phyloP scores from a whole-genome alignment of 2,797 vertebrate genomes.

The Parauchenoglanis punctatus region DNA sequence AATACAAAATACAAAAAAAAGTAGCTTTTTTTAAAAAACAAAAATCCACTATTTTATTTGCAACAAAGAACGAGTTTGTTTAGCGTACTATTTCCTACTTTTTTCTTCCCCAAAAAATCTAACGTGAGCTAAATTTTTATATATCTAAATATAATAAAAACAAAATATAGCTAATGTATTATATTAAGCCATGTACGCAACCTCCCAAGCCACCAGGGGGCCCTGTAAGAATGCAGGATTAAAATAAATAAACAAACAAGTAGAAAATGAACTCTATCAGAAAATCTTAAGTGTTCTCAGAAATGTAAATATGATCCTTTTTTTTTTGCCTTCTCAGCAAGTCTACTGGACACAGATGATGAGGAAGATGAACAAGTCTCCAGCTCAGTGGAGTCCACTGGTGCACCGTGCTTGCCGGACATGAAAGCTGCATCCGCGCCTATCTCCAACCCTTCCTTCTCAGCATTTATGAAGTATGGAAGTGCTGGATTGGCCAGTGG shows the following conservation, averaged over 20 bases:
- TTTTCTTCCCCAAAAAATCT: background rate
- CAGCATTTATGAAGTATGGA: slow-evolving; percentile 50
- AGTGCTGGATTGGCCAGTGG: background rate
- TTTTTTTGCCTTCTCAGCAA: background rate
- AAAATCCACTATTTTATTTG: background rate
- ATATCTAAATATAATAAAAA: background rate
- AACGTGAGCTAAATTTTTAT: background rate
- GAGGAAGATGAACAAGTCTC: slow-evolving; percentile 51
- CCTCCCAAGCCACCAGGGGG: background rate
- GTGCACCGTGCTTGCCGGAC: background rate
- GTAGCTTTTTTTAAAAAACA: background rate
- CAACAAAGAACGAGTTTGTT: background rate
- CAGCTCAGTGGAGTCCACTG: slow-evolving; percentile 47
- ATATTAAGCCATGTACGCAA: background rate
- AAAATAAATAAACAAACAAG: background rate
- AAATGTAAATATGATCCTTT: background rate
- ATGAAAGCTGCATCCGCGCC: background rate
- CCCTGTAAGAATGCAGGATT: background rate
- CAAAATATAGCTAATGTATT: background rate
- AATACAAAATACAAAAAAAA: background rate
- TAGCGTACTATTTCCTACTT: no score
- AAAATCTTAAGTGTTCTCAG: background rate
- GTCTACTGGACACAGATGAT: background rate
- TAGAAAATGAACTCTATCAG: background rate
- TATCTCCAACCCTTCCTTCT: slow-evolving; percentile 53